Conservation (phyloP, 2,888 invertebrate genomes). For the Clitarchus hookeri region DNA sequence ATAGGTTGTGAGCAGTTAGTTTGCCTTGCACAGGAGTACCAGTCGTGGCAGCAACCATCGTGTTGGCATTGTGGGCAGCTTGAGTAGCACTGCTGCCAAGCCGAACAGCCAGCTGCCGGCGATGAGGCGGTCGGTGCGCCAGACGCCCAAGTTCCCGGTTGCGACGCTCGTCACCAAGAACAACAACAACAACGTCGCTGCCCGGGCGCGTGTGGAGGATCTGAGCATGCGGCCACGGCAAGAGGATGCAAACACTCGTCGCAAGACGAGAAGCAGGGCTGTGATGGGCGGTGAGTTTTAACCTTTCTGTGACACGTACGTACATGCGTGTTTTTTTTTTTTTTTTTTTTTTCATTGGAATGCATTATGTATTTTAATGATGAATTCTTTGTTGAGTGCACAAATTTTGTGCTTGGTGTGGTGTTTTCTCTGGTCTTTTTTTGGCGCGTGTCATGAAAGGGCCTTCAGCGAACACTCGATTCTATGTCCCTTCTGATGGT, state of each 20-base stretch:
- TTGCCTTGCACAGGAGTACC: neutral
- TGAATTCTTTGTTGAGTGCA: no score
- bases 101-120: conserved; percentile 27
- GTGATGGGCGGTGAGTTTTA: conserved; percentile 41
- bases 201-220: neutral
- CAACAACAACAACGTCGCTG: neutral
- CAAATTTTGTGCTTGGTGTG: no score
- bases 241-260: conserved; percentile 45
- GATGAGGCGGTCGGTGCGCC: conserved; percentile 34
- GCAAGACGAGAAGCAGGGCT: conserved; percentile 48
- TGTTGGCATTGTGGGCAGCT: no score
- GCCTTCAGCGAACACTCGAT: no score
- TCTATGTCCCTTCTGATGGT: no score
- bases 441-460: no score
- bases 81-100: neutral
- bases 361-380: no score
- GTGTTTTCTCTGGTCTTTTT: no score
- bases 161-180: conserved; percentile 15
- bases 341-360: no score
- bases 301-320: neutral
- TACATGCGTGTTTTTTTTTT: no score
- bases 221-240: conserved; percentile 27
- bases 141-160: conserved; percentile 30
- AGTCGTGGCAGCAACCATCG: conserved; percentile 20
- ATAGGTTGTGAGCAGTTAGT: neutral